phyloP scores from a whole-genome alignment of 2,888 invertebrate species.

The Nephrotoma flavescens region DNA sequence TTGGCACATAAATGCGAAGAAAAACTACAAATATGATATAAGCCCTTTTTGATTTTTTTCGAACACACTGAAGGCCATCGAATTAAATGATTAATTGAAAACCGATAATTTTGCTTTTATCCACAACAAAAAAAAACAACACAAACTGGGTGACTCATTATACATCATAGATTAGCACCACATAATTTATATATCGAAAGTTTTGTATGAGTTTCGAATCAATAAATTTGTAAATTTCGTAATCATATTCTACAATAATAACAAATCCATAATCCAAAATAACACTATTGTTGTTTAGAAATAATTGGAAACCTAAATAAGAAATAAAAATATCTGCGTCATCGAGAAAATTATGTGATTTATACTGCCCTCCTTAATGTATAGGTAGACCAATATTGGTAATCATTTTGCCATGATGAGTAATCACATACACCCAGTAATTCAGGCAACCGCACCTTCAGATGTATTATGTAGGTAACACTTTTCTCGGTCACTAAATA shows the following conservation, averaged over 20 bases:
- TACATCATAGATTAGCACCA: background rate
- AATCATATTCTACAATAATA: background rate
- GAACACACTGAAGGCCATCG: background rate
- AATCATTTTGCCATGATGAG: no score
- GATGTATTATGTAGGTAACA: background rate
- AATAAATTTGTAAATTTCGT: background rate
- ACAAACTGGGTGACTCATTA: background rate
- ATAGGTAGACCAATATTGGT: no score
- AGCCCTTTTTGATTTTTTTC: no score
- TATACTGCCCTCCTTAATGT: background rate
- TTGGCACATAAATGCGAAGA: no score
- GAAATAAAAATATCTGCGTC: background rate
- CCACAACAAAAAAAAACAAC: no score
- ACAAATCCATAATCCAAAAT: background rate
- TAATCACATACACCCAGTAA: background rate
- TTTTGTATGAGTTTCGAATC: background rate
- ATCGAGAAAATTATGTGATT: background rate
- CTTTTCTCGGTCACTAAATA: background rate
- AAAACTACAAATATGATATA: no score
- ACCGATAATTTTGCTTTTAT: background rate
- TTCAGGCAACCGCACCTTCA: background rate
- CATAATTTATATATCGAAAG: background rate
- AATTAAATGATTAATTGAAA: background rate
- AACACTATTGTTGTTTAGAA: background rate
- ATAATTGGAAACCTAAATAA: background rate